Evolutionary conservation across 2,113 vertebrate genomes (phyloP), one percentile per base, ranked within the genome.

Genomic region (Puffinus mauretanicus): DNA sequence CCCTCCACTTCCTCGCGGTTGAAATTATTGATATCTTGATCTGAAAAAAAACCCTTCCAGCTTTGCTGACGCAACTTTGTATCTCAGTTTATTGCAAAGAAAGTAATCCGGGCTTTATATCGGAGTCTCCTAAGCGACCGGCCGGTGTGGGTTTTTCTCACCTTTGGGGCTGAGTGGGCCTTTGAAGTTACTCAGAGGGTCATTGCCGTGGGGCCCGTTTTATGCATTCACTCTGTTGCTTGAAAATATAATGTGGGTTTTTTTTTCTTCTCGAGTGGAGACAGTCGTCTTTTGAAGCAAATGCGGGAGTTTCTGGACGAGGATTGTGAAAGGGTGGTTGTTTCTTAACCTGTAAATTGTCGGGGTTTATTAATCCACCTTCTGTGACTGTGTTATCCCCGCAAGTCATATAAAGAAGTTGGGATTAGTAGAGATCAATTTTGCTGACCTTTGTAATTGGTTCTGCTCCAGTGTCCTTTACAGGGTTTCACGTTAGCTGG

Each of bases 291-390:
- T 95, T 73, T 58, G 92, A 78, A 84, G 69, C 72, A 49, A 66
- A 36, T 38, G 17, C 3, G 0, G 42, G 73, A 78, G 86, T 84
- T 91, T 24, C 60, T 77, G 58, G 57, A 27, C 7, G 10, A 80
- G 78, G 65, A 46, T 65, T 66, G 75, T 14, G 18, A 67, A 93
- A 91, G 36, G 24, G 27, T n/a, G n/a, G 93, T 77, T 86, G 32
- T n/a, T 91, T 91, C 84, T 96, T 82, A 92, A 93, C 88, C 79
- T 81, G 82, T 91, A 44, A 51, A 64, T 77, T 94, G 49, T 47
- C 14, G 30, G 77, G 38, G 38, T 85, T 94, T 69, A 72, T 97
- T 95, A 92, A 92, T 90, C 70, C 60, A 38, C 70, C 20, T 87
- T 78, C 69, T 61, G 52, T 52, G 78, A 17, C 49, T 18, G 8